These are phyloP conservation scores for Diarsia rubi DNA, from an alignment of 2,888 invertebrate species.

Conservation along the genomic window DNA sequence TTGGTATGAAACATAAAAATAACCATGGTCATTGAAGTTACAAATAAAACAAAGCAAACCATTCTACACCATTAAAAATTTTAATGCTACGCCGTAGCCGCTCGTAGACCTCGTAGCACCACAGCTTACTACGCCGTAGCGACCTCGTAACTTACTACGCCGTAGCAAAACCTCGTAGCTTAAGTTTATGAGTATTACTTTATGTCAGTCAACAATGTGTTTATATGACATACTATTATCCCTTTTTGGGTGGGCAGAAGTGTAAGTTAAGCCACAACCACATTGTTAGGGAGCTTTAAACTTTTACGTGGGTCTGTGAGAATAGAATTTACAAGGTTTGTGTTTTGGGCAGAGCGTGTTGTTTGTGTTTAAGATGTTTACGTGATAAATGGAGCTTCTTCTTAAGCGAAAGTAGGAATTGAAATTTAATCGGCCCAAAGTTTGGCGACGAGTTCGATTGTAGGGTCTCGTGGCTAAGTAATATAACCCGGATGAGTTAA, in stretches of 20 bases:
- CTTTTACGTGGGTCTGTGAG: conserved; percentile 25
- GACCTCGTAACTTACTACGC: conserved; percentile 41
- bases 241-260: conserved; percentile 44
- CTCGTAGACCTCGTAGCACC: conserved; percentile 5
- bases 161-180: conserved; percentile 31
- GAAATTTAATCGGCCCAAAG: background rate
- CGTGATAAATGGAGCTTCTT: background rate
- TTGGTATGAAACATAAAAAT: background rate
- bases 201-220: conserved; percentile 58
- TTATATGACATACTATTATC: conserved; percentile 55
- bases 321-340: conserved; percentile 12
- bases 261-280: conserved; percentile 22
- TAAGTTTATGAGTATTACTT: conserved; percentile 54
- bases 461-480: background rate
- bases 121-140: conserved; percentile 13
- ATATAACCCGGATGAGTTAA: background rate
- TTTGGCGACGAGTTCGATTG: background rate
- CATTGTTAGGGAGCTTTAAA: conserved; percentile 45
- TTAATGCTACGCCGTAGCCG: conserved; percentile 31
- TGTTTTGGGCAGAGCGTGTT: background rate
- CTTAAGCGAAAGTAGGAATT: background rate
- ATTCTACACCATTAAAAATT: conserved; percentile 24
- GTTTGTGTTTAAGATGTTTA: background rate
- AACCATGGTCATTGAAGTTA: background rate
- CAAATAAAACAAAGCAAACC: background rate